These are phyloP conservation scores for Glossosoma conforme DNA, from an alignment of 1,140 invertebrate species.

Conservation along the genomic window DNA sequence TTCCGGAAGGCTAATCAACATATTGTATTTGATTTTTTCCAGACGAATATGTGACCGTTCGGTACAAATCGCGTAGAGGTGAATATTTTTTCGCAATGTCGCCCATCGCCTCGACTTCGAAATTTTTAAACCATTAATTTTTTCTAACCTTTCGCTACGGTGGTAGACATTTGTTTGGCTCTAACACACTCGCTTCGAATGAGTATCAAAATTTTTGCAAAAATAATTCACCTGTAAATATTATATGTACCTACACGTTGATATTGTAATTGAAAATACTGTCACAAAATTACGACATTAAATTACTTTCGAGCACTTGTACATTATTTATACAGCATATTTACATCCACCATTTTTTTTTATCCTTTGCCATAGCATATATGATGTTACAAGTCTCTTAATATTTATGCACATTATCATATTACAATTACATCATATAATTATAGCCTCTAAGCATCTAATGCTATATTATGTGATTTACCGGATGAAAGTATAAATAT, in stretches of 20 bases:
- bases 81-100: conserved; percentile 45
- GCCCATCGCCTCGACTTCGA: background rate
- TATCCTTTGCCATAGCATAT: too few species aligned
- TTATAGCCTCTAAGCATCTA: too few species aligned
- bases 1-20: too few species aligned
- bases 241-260: background rate
- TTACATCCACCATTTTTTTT: too few species aligned
- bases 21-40: conserved; percentile 57
- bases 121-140: conserved; percentile 14
- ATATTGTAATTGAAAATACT: background rate
- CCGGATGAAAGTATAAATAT: too few species aligned
- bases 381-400: too few species aligned
- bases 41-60: conserved; percentile 85
- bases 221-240: background rate
- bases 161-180: conserved; percentile 17
- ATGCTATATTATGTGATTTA: too few species aligned
- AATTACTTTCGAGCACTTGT: too few species aligned
- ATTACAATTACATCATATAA: too few species aligned
- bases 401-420: too few species aligned
- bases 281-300: too few species aligned
- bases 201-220: conserved; percentile 10
- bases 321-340: too few species aligned
- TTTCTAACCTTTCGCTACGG: conserved; percentile 35
- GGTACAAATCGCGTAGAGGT: conserved; percentile 82
- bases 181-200: conserved; percentile 13